Conservation (phyloP, 1,140 invertebrate genomes). For the Dendrolimus punctatus region DNA sequence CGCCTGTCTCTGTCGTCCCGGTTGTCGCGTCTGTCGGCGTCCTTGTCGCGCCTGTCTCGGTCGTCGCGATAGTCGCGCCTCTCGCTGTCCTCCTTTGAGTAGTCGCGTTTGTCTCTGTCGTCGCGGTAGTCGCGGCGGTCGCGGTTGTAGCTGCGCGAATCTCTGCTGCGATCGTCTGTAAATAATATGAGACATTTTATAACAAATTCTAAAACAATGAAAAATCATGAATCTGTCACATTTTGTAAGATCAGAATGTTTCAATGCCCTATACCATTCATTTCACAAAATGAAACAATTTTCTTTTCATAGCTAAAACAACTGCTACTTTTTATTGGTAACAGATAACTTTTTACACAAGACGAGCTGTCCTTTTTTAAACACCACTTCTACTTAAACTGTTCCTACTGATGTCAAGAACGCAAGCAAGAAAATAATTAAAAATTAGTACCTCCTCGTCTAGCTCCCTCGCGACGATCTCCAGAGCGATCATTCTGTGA, state of each 20-base stretch:
- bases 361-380: too few relatives aligned
- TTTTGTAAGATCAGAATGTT: too few relatives aligned
- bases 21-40: constrained; percentile 26
- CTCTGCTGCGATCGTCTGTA: constrained; percentile 53
- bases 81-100: constrained; percentile 41
- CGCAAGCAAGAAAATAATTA: neutral
- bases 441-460: constrained; percentile 37
- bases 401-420: too few relatives aligned
- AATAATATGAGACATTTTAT: neutral
- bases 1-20: constrained; percentile 16
- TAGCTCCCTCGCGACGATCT: constrained; percentile 46
- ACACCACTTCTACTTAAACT: too few relatives aligned
- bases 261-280: too few relatives aligned
- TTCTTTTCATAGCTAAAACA: too few relatives aligned
- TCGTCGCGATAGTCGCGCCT: constrained; percentile 25
- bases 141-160: constrained; percentile 50
- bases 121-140: constrained; percentile 38
- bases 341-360: too few relatives aligned
- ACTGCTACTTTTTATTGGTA: too few relatives aligned
- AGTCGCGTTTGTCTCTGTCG: constrained; percentile 40
- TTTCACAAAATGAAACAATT: too few relatives aligned
- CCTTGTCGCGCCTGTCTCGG: constrained; percentile 21
- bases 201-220: neutral
- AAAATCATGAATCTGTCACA: too few relatives aligned
- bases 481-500: constrained; percentile 59